Evolutionary conservation across 2,113 vertebrate genomes (phyloP), one percentile per base, ranked within the genome.

Genomic region (Equus przewalskii): DNA sequence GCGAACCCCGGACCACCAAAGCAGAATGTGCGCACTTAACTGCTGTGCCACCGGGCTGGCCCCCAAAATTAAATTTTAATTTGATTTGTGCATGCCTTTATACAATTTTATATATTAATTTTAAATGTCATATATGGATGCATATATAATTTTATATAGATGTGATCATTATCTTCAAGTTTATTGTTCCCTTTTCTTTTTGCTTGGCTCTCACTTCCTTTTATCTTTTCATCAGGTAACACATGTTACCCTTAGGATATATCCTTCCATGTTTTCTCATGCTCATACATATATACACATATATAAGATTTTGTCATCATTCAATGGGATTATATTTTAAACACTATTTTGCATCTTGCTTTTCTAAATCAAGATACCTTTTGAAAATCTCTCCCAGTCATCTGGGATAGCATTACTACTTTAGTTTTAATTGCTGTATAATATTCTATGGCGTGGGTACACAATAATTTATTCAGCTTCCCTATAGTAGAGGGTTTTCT

Each of bases 71-170:
- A 51, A 51, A 11, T 51, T 51, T 76, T 49, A 75, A 46, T 46
- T 89, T 46, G 11, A 36, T 64, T 16, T 76, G 28, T 60, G 30
- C 60, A 72, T 18, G 22, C 33, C n/a, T 80, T 72, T 18, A 28
- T 70, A 54, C 49, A 86, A 30, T 92, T 97, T 95, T 70, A n/a
- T 75, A 22, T 22, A 76, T 69, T 79, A 87, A 75, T 81, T 73
- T 90, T 6, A n/a, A 58, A 67, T 81, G 12, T 28, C 14, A 62
- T 28, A 73, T 78, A n/a, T 24, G 80, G 24, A 81, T 36, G 18
- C 22, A 86, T 90, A 51, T 51, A 41, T 81, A 72, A 70, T 89
- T 95, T 83, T 90, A 85, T 10, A 72, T 76, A 58, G 7, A 56
- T 64, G 19, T 65, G 15, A 85, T 58, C 11, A 76, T 78, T 89